These are phyloP conservation scores for Spilosoma lubricipeda DNA, from an alignment of 2,888 invertebrate species.

Conservation along the genomic window DNA sequence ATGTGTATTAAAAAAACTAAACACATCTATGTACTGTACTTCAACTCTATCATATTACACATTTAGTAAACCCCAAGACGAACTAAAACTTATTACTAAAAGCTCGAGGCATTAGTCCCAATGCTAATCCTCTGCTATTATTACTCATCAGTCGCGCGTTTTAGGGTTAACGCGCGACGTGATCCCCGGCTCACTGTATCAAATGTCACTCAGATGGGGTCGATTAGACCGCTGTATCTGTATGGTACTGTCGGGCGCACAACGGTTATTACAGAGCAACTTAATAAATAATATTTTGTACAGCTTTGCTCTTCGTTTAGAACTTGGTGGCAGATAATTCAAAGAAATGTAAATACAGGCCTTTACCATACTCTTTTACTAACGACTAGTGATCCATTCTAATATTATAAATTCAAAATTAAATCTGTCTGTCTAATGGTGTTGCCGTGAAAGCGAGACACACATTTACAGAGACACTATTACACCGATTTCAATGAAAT, in stretches of 20 bases:
- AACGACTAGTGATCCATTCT: no score
- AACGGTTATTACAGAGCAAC: background rate
- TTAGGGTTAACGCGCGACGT: conserved; percentile 78
- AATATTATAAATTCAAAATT: no score
- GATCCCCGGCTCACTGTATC: conserved; percentile 73
- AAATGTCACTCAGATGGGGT: conserved; percentile 75
- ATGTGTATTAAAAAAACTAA: no score
- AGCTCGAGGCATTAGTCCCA: conserved; percentile 48
- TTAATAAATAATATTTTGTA: background rate
- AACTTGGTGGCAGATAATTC: no score
- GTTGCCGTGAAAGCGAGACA: no score
- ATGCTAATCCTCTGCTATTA: conserved; percentile 77
- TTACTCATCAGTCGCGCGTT: conserved; percentile 74
- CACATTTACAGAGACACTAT: no score
- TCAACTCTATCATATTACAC: background rate
- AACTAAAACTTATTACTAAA: conserved; percentile 42
- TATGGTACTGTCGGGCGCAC: conserved; percentile 43
- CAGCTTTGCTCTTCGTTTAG: no score
- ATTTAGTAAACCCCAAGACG: conserved; percentile 14
- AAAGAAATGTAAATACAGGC: no score
- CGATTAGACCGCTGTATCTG: conserved; percentile 63
- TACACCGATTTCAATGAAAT: no score
- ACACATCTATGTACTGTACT: background rate
- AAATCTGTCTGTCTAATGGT: no score
- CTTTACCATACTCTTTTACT: no score